Conservation (phyloP, 2,888 invertebrate genomes). For the Platycnemis pennipes region DNA sequence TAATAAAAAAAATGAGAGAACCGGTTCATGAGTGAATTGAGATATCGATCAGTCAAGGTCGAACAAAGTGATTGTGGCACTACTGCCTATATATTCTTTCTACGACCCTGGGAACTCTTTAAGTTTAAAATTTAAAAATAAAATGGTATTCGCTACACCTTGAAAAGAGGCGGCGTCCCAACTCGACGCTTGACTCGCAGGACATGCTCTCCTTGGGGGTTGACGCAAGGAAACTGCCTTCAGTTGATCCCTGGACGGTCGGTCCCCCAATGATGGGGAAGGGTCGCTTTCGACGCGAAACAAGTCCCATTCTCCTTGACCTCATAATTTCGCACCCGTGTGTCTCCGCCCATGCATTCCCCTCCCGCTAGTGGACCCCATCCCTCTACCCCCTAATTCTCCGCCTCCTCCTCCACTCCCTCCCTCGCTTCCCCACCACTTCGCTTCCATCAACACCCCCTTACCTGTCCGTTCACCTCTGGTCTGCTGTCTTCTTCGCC, state of each 20-base stretch:
- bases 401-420: too few species aligned
- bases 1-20: neutral
- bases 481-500: too few species aligned
- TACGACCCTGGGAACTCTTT: neutral
- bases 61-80: neutral
- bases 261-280: neutral
- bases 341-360: neutral
- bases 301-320: constrained; percentile 36
- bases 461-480: too few species aligned
- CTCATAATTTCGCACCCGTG: neutral
- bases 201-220: neutral
- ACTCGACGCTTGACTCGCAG: neutral
- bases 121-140: neutral
- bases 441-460: too few species aligned
- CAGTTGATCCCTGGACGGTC: neutral
- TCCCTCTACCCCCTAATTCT: neutral
- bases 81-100: neutral
- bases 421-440: neutral
- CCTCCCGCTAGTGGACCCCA: too few species aligned
- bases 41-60: neutral
- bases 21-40: neutral
- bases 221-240: neutral
- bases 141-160: neutral
- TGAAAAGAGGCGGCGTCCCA: neutral
- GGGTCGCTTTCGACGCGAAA: neutral